These are phyloP conservation scores for Platysternon megacephalum DNA, from an alignment of 2,113 vertebrate genomes.

Conservation along the genomic window DNA sequence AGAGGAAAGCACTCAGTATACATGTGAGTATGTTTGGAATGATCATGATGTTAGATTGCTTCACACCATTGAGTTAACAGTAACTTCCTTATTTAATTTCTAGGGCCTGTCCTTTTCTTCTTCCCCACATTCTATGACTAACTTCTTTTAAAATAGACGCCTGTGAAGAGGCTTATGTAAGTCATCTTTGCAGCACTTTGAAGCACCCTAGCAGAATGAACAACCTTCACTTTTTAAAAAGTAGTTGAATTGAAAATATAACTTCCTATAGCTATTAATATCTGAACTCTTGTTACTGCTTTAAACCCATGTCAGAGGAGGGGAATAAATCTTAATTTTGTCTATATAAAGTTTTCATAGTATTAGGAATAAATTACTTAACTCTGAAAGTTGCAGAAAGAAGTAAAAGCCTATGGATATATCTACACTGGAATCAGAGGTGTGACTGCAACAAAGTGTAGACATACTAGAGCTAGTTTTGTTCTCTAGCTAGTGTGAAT, in stretches of 20 bases:
- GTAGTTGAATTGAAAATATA: not conserved
- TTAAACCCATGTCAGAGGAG: not conserved
- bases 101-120: not conserved
- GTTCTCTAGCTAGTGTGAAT: not conserved
- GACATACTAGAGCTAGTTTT: not conserved
- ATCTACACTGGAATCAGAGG: not conserved
- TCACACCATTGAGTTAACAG: not conserved
- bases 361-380: not conserved
- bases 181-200: too few species aligned
- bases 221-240: not conserved
- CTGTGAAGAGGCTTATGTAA: not conserved
- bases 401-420: not conserved
- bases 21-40: slow-evolving; percentile 79
- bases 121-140: not conserved
- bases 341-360: not conserved
- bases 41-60: not conserved
- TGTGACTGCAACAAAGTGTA: not conserved
- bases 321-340: not conserved
- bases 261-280: not conserved
- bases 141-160: not conserved
- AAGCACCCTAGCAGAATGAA: not conserved
- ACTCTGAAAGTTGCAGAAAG: not conserved
- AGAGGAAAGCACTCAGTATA: slow-evolving; percentile 86
- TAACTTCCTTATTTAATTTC: not conserved
- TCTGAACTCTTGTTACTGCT: not conserved